Base-by-base conservation (phyloP, 2,113 vertebrate genomes). In the Lota lota region DNA sequence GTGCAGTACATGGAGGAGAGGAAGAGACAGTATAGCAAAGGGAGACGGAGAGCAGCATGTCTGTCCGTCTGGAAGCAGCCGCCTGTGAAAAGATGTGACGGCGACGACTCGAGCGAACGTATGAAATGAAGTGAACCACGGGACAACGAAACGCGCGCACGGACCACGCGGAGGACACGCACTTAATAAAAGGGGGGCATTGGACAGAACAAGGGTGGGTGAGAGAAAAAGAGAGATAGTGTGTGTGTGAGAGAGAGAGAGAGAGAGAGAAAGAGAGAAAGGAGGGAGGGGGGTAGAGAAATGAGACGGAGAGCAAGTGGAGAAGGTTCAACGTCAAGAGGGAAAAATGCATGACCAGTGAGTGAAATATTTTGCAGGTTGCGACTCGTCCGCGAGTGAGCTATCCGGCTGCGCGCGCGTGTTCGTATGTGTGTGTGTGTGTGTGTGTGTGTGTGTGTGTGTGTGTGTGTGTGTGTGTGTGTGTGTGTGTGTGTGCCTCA, bases 311-410 rank as follows among this genome's bases (percentile, higher is more conserved):
- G 53, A 60, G 57, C 20, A 19, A 67, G 64, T 69, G 74, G 77
- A 82, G 86, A 85, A 79, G 82, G 81, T 82, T 78, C 78, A 78
- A 79, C 88, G 84, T 89, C 83, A 85, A 83, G 61, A 75, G 79
- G 64, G 78, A 69, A 80, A 81, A 85, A 83, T 81, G 82, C 76
- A 80, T 84, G 88, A 87, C 80, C 88, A 88, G 83, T 80, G 86
- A 88, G 87, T 77, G 86, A 86, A 88, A 84, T 80, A 82, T 82
- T 84, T 69, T 78, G 82, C 85, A 87, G 79, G 88, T 88, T 88
- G 80, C 21, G 80, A 82, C 83, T 85, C 79, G 88, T 63, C 74
- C 57, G 76, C 78, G 75, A 82, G 77, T 74, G 57, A 67, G 64
- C 66, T 58, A 78, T 74, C 74, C 64, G 14, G 54, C 65, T 33